These are phyloP conservation scores for Endomychus coccineus DNA, from an alignment of 2,888 invertebrate genomes.

Conservation along the genomic window DNA sequence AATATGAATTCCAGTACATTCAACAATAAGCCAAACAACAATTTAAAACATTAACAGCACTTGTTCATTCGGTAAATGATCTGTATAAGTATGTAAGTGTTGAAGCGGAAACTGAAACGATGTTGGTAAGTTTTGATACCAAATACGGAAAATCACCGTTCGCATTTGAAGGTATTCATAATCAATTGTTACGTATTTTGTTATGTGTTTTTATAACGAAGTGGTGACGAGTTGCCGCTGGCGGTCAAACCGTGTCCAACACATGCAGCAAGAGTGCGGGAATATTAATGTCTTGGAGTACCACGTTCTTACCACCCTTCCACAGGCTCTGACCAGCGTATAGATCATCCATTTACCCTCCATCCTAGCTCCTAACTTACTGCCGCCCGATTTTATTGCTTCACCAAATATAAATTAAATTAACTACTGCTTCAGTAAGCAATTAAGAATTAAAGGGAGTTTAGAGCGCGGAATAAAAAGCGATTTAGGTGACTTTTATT, in stretches of 20 bases:
- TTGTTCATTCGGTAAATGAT: too few relatives aligned
- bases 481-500: conserved; percentile 43
- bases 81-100: too few relatives aligned
- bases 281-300: conserved; percentile 45
- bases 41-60: too few relatives aligned
- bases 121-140: too few relatives aligned
- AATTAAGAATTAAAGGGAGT: conserved; percentile 44
- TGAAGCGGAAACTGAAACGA: too few relatives aligned
- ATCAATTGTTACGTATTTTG: too few relatives aligned
- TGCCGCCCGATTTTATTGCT: conserved; percentile 43
- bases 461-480: conserved; percentile 41
- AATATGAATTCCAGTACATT: too few relatives aligned
- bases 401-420: conserved; percentile 46
- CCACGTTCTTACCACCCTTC: conserved; percentile 43
- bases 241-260: conserved; percentile 39
- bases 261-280: conserved; percentile 37
- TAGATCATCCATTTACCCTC: conserved; percentile 41
- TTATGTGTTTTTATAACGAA: too few relatives aligned
- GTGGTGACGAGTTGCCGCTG: too few relatives aligned
- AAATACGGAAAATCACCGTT: too few relatives aligned
- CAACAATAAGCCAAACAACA: too few relatives aligned
- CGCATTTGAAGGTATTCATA: too few relatives aligned
- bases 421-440: conserved; percentile 46
- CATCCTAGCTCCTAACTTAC: conserved; percentile 28
- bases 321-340: conserved; percentile 41